Percentiles rank a stretch among this genome's conserved stretches.
Evolutionary conservation across 2,797 vertebrate species (phyloP).

Genomic region (Gadopsis bispinosus): DNA sequence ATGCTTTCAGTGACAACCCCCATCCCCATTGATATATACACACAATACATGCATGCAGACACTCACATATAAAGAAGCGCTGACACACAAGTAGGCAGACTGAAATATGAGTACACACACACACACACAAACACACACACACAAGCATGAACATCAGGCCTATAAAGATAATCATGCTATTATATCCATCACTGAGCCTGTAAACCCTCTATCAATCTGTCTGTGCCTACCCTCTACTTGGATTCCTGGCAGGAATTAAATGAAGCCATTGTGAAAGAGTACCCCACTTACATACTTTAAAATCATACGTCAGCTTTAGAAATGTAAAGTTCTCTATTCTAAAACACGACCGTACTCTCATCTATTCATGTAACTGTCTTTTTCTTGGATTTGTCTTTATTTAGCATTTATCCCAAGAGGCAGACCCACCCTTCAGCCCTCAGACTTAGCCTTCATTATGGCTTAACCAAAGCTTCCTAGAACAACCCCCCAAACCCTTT

Average conservation of each 20-base stretch:
- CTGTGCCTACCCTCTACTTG: slow-evolving; percentile 31
- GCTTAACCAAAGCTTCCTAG: slow-evolving; percentile 52
- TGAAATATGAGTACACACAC: slow-evolving; percentile 30
- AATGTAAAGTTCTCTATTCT: not conserved
- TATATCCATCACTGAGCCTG: slow-evolving; percentile 57
- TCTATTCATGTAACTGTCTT: not conserved
- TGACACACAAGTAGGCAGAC: slow-evolving; percentile 49
- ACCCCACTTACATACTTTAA: slow-evolving; percentile 18
- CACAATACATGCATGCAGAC: slow-evolving; percentile 67
- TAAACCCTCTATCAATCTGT: slow-evolving; percentile 59
- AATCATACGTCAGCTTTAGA: not conserved
- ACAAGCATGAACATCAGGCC: slow-evolving; percentile 45
- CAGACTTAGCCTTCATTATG: slow-evolving; percentile 35
- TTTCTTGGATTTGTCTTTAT: slow-evolving; percentile 1
- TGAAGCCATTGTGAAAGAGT: slow-evolving; percentile 23
- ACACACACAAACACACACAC: not conserved
- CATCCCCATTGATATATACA: slow-evolving; percentile 67
- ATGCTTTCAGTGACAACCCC: slow-evolving; percentile 72
- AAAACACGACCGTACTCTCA: not conserved
- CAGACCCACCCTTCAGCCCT: slow-evolving; percentile 14
- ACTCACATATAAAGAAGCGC: slow-evolving; percentile 49
- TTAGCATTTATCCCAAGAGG: slow-evolving; percentile 6
- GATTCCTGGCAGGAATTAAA: slow-evolving; percentile 48
- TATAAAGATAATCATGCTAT: slow-evolving; percentile 58
- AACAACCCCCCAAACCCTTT: slow-evolving; percentile 48